These are phyloP conservation scores for Charadrius vociferus DNA, from an alignment of 2,113 vertebrate species.

Conservation along the genomic window DNA sequence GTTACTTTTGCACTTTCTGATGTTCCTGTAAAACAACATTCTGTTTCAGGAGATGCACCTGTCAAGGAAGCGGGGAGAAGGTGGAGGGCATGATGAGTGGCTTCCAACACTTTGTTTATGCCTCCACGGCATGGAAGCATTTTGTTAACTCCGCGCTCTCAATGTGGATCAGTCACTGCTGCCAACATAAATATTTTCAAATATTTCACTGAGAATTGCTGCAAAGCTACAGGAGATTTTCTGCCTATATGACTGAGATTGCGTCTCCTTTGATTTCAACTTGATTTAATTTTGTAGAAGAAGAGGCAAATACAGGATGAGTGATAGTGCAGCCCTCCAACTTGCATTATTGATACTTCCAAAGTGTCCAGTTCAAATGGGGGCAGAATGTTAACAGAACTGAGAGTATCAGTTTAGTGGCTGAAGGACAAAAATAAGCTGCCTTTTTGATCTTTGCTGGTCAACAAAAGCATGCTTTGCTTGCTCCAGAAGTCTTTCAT, in stretches of 20 bases:
- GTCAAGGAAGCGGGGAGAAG: constrained; percentile 23
- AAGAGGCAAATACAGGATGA: constrained; percentile 39
- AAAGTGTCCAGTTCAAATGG: constrained; percentile 62
- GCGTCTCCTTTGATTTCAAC: constrained; percentile 55
- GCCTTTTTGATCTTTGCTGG: constrained; percentile 69
- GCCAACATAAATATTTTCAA: constrained; percentile 65
- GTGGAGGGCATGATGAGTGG: constrained; percentile 27
- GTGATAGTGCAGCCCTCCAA: constrained; percentile 49
- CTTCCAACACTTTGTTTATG: constrained; percentile 62
- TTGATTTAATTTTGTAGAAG: constrained; percentile 58
- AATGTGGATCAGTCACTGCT: constrained; percentile 39
- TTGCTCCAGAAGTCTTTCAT: constrained; percentile 62
- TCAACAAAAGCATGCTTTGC: constrained; percentile 63
- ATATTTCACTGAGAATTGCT: constrained; percentile 54
- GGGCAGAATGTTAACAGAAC: constrained; percentile 68
- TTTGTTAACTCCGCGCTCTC: constrained; percentile 56
- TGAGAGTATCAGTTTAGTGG: constrained; percentile 45
- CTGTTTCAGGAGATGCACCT: constrained; percentile 29
- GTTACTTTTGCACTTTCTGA: constrained; percentile 53
- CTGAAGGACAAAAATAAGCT: constrained; percentile 65
- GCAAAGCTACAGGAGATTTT: constrained; percentile 40
- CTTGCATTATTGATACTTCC: constrained; percentile 72
- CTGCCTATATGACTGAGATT: constrained; percentile 25
- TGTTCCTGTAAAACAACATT: constrained; percentile 52
- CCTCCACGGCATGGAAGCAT: constrained; percentile 21